Evolutionary conservation across 2,113 vertebrate genomes (phyloP).

Genomic region (Astatotilapia flaviijosephi): DNA sequence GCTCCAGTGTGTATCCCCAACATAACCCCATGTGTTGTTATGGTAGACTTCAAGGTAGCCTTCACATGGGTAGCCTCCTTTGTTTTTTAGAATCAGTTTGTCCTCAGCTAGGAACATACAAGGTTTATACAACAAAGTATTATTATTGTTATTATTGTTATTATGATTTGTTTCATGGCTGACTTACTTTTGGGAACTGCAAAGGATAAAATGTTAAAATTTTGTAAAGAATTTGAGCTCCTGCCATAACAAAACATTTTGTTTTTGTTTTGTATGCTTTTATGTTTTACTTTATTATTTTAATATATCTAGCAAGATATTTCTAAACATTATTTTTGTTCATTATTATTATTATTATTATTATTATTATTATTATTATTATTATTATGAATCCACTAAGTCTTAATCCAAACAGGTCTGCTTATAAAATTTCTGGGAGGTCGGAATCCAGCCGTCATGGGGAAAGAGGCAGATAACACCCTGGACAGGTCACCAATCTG

Average conservation of each 20-base stretch:
- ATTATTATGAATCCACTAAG: background rate
- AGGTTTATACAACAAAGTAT: accelerated
- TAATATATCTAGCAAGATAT: background rate
- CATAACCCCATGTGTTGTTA: accelerated
- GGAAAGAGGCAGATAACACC: background rate
- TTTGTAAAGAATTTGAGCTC: background rate
- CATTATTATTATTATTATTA: background rate
- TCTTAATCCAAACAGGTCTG: background rate
- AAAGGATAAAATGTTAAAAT: background rate
- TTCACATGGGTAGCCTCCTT: conserved; percentile 2
- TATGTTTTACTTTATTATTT: background rate
- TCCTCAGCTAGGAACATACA: background rate
- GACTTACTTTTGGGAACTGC: background rate
- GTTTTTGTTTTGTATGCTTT: background rate
- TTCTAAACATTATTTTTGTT: background rate
- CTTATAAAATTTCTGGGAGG: background rate
- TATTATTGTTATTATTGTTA: background rate
- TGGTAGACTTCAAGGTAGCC: conserved; percentile 44
- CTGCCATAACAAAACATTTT: background rate
- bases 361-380: background rate
- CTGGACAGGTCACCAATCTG: background rate
- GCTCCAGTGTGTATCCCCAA: conserved; percentile 20
- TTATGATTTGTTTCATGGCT: background rate
- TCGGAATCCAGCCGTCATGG: background rate
- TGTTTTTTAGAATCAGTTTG: background rate